Conservation (phyloP, 2,888 invertebrate species). For the Ectemnius lituratus region DNA sequence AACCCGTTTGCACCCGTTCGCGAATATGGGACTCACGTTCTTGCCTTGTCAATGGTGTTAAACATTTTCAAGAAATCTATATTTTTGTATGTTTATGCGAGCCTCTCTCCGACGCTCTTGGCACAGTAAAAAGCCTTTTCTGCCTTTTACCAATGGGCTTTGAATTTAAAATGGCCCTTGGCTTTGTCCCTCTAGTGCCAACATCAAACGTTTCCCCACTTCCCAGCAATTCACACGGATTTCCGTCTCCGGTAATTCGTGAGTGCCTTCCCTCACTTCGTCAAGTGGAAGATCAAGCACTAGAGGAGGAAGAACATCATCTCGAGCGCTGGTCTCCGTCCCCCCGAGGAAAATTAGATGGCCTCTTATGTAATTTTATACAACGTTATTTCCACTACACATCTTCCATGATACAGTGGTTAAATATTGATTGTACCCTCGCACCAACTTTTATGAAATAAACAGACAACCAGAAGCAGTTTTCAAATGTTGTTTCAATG, state of each 20-base stretch:
- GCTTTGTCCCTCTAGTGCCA: slow-evolving; percentile 2
- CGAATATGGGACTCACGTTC: too few species aligned
- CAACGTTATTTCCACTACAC: too few species aligned
- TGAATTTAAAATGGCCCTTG: slow-evolving; percentile 6
- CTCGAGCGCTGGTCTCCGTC: too few species aligned
- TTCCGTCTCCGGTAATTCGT: slow-evolving; percentile 4
- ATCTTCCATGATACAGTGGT: too few species aligned
- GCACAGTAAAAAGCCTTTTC: background rate
- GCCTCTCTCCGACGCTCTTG: background rate
- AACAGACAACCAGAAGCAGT: too few species aligned
- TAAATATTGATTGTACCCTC: too few species aligned
- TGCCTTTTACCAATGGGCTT: background rate
- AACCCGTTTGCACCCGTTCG: too few species aligned
- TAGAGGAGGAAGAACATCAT: background rate
- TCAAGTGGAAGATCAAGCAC: slow-evolving; percentile 4
- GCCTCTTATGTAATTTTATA: too few species aligned
- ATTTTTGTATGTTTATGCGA: slow-evolving; percentile 5
- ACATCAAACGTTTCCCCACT: slow-evolving; percentile 35
- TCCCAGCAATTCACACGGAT: slow-evolving; percentile 34
- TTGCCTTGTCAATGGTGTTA: background rate
- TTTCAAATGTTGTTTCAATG: too few species aligned
- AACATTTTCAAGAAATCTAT: slow-evolving; percentile 2
- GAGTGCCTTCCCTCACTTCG: background rate
- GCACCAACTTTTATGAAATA: too few species aligned
- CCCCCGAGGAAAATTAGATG: too few species aligned